Percentiles rank a stretch among this genome's conserved stretches.
Conservation (phyloP, 2,888 invertebrate genomes). For the Poecilus cupreus region DNA sequence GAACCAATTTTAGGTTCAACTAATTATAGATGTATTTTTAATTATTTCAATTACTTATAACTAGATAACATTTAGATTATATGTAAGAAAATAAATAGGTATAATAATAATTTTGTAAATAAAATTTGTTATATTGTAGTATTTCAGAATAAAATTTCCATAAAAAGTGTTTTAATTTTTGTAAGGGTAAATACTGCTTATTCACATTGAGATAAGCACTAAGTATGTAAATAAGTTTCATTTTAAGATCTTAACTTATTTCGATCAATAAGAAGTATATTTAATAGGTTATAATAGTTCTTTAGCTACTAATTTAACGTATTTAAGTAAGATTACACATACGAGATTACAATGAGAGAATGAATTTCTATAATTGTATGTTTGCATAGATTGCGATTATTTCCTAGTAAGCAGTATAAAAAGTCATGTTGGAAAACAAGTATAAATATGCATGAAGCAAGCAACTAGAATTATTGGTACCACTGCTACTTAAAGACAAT, state of each 20-base stretch:
- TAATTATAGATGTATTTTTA: no score
- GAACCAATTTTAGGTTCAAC: no score
- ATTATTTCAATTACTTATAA: no score
- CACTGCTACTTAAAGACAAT: not conserved
- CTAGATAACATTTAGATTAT: no score
- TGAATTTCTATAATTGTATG: conserved; percentile 17
- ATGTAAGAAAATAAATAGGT: no score
- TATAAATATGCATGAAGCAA: conserved; percentile 35
- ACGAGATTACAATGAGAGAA: not conserved
- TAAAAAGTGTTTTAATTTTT: no score
- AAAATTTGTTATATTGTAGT: no score
- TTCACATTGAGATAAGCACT: not conserved
- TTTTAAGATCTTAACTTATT: not conserved
- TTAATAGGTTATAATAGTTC: not conserved
- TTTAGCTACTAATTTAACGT: not conserved
- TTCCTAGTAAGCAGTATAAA: conserved; percentile 19
- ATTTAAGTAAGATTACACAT: not conserved
- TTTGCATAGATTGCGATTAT: not conserved
- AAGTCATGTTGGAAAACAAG: conserved; percentile 20
- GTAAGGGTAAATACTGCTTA: not conserved
- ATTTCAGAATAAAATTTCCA: no score
- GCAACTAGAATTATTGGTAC: conserved; percentile 5
- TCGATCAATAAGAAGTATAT: not conserved
- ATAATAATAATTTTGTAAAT: no score
- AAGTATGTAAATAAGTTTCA: not conserved